Percentiles rank a stretch among this genome's conserved stretches.
Conservation (phyloP, 2,113 vertebrate species). For the Henicopernis longicauda region DNA sequence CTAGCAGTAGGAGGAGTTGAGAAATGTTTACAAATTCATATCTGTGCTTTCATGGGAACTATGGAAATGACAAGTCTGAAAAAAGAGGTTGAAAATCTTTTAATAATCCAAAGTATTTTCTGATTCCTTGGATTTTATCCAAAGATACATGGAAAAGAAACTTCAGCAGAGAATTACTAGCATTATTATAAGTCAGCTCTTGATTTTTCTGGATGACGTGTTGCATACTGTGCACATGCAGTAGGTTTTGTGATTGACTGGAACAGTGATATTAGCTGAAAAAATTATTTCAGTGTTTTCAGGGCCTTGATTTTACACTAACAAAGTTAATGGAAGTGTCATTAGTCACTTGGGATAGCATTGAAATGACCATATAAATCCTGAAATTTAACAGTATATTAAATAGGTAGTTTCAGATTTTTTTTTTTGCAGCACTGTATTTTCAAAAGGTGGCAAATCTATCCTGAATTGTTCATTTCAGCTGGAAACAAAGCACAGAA, state of each 20-base stretch:
- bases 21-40: not conserved
- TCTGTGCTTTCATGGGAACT: not conserved
- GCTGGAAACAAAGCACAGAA: not conserved
- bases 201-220: not conserved
- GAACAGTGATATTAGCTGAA: not conserved
- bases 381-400: not conserved
- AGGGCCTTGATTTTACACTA: not conserved
- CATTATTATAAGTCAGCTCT: not conserved
- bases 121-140: not conserved
- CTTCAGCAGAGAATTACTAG: not conserved
- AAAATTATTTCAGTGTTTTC: not conserved
- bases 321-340: not conserved
- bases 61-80: not conserved
- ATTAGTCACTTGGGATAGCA: not conserved
- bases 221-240: not conserved
- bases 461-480: not conserved
- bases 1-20: not conserved
- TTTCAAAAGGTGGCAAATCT: not conserved
- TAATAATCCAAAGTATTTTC: not conserved
- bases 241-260: not conserved
- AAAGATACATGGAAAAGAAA: not conserved
- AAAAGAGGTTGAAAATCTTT: not conserved
- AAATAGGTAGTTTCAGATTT: not conserved
- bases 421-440: not conserved
- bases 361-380: not conserved